Evolutionary conservation across 2,113 vertebrate species (phyloP), one percentile per base, ranked within the genome.

Genomic region (Halcyon senegalensis): DNA sequence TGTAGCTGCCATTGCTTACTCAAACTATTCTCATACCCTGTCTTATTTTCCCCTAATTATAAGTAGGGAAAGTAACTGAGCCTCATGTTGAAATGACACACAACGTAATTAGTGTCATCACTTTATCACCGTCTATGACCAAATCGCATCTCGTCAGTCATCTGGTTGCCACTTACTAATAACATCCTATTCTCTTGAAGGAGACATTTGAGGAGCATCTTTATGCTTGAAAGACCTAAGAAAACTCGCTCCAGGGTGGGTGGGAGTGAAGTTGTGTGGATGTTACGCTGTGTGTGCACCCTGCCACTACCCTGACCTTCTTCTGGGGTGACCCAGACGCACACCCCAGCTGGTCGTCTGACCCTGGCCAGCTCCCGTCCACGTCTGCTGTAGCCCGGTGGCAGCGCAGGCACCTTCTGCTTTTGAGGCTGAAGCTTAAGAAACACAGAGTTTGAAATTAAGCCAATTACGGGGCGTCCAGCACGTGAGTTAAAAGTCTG

Each of bases 371-470:
- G 53, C 59, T 80, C 68, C 30, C 5, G n/a, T 16, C n/a, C 4
- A 3, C 0, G 5, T 10, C 30, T 1, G 0, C 59, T 16, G 27
- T 2, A 16, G 67, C 64, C 5, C 13, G 10, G 2, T 5, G 17
- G 31, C 35, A 79, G 78, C n/a, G 8, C 15, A 28, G 44, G 46
- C 23, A 30, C 35, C 30, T 56, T 75, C 13, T 30, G 23, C 30
- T 56, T 75, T 13, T 30, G 20, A 35, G 28, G 48, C 6, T 51
- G 56, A 53, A 51, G n/a, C 58, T 70, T 60, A 13, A 87, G 87
- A 7, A 17, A 1, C 1, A 5, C 0, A 1, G 62, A 35, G 16
- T 63, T 80, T 30, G 69, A 83, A 68, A 43, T 3, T 56, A 58
- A 86, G 13, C 7, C 55, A 21, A 16, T n/a, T 14, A 12, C 18